These are phyloP conservation scores for Scomberomorus guttatus DNA, from an alignment of 2,797 vertebrate genomes.

Conservation along the genomic window DNA sequence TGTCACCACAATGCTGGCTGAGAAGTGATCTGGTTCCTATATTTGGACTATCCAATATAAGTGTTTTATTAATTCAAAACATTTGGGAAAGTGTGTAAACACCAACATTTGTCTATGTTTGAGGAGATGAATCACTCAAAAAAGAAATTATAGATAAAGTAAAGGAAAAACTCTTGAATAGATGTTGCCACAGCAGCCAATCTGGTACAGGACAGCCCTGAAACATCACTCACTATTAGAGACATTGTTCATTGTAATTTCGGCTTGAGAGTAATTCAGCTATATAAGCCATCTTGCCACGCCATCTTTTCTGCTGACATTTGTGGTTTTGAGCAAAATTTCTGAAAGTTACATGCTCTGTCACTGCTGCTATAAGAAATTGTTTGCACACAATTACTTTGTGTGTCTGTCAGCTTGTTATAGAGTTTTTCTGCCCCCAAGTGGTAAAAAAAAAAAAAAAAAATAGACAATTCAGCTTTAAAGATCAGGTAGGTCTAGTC, in stretches of 20 bases:
- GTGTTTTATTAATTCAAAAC: not conserved
- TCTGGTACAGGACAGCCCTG: not conserved
- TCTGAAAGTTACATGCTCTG: too few species aligned
- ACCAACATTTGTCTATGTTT: conserved; percentile 4
- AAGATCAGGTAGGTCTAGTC: too few species aligned
- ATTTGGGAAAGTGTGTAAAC: conserved; percentile 4
- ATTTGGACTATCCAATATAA: not conserved
- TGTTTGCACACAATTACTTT: not conserved
- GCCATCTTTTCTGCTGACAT: too few species aligned
- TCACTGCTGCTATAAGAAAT: not conserved
- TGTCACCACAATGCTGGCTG: not conserved
- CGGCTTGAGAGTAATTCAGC: not conserved
- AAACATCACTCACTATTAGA: not conserved
- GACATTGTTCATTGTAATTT: not conserved
- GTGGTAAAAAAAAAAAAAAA: too few species aligned
- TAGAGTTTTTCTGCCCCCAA: not conserved
- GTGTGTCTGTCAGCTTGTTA: not conserved
- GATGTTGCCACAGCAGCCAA: not conserved
- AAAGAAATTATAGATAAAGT: not conserved
- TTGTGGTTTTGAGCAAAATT: too few species aligned
- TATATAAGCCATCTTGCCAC: too few species aligned
- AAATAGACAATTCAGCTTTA: too few species aligned
- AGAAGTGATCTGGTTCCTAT: not conserved
- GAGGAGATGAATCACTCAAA: conserved; percentile 15
- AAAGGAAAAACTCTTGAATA: not conserved